These are phyloP conservation scores for Amblyraja radiata DNA, from an alignment of 2,797 vertebrate species.

Conservation along the genomic window DNA sequence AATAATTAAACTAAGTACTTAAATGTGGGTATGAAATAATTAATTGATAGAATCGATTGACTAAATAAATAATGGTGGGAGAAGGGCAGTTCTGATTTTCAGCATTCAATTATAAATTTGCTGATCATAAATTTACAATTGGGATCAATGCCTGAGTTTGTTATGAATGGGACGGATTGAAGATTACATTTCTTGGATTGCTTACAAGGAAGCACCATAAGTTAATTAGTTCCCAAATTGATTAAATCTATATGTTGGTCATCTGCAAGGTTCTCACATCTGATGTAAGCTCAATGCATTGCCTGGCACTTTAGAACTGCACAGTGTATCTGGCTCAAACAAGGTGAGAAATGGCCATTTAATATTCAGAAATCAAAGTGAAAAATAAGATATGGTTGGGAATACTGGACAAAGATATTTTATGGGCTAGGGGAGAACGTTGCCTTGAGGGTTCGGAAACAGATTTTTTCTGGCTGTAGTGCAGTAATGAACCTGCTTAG, in stretches of 20 bases:
- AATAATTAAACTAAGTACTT: constrained; percentile 3
- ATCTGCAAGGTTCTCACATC: not conserved
- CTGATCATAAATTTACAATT: not conserved
- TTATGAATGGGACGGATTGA: not conserved
- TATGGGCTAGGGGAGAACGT: too few species aligned
- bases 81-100: not conserved
- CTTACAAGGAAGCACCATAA: not conserved
- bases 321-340: not conserved
- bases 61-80: not conserved
- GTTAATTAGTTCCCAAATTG: not conserved
- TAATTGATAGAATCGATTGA: not conserved
- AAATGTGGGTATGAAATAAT: not conserved
- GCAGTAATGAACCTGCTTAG: too few species aligned
- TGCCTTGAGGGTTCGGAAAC: too few species aligned
- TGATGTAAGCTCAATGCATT: not conserved
- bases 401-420: too few species aligned
- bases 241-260: not conserved
- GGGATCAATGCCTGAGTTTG: not conserved
- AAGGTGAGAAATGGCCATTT: not conserved
- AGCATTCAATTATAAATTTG: not conserved
- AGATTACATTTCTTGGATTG: not conserved
- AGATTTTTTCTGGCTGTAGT: too few species aligned
- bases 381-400: too few species aligned
- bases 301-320: not conserved
- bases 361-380: not conserved